Evolutionary conservation across 2,888 invertebrate genomes (phyloP).

Genomic region (Dermolepida albohirtum): DNA sequence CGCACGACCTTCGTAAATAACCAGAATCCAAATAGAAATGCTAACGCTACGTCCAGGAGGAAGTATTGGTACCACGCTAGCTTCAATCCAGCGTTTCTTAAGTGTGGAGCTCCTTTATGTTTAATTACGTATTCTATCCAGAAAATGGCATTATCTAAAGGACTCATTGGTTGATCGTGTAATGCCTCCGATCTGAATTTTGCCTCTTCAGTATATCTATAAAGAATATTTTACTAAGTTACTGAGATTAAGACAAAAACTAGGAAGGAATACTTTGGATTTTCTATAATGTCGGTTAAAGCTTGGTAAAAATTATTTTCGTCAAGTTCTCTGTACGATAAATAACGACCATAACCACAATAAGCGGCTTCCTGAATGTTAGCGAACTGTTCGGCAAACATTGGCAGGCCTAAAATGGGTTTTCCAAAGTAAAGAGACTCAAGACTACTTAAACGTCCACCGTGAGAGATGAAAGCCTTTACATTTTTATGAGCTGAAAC

Average conservation of each 20-base stretch:
- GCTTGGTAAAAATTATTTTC: constrained; percentile 43
- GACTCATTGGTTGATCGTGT: constrained; percentile 45
- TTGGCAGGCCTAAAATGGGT: constrained; percentile 48
- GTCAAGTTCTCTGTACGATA: constrained; percentile 44
- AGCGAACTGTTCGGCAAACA: constrained; percentile 48
- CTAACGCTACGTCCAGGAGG: constrained; percentile 46
- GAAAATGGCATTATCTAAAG: constrained; percentile 47
- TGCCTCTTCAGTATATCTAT: constrained; percentile 39
- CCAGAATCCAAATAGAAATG: constrained; percentile 11
- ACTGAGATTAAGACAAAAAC: background rate
- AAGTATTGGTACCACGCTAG: constrained; percentile 49
- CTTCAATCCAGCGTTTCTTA: constrained; percentile 46
- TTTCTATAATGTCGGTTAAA: constrained; percentile 46
- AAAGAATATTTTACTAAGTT: constrained; percentile 5
- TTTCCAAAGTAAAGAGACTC: constrained; percentile 49
- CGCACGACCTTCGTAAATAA: background rate
- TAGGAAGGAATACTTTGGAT: constrained; percentile 42
- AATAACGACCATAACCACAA: constrained; percentile 44
- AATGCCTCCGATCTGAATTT: constrained; percentile 43
- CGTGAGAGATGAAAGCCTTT: constrained; percentile 51
- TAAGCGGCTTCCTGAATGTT: constrained; percentile 44
- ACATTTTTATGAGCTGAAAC: constrained; percentile 48
- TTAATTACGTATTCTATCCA: constrained; percentile 50
- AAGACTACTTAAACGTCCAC: constrained; percentile 49
- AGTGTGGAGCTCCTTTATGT: constrained; percentile 49